phyloP scores from a whole-genome alignment of 2,113 vertebrate species.

The Pao palembangensis region DNA sequence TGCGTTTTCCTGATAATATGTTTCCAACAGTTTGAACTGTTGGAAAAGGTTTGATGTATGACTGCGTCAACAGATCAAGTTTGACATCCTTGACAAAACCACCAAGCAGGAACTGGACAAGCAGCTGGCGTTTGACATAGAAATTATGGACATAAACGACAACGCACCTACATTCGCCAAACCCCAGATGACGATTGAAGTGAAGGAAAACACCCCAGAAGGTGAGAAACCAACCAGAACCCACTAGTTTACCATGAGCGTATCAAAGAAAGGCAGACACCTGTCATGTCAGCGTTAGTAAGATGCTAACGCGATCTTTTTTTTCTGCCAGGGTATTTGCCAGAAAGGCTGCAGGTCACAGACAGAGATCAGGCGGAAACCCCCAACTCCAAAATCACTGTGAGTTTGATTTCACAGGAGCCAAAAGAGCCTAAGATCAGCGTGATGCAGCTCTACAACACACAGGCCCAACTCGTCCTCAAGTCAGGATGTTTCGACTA shows the following conservation, averaged over 20 bases:
- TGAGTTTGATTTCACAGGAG: slow-evolving; percentile 64
- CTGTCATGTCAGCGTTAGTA: too few relatives aligned
- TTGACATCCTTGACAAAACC: slow-evolving; percentile 50
- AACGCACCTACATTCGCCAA: slow-evolving; percentile 69
- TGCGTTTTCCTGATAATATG: background rate
- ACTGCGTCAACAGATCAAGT: slow-evolving; percentile 71
- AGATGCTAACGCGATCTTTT: background rate
- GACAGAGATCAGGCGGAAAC: slow-evolving; percentile 56
- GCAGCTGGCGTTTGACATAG: slow-evolving; percentile 76
- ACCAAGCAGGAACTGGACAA: slow-evolving; percentile 43
- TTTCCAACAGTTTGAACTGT: background rate
- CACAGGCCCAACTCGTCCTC: slow-evolving; percentile 45
- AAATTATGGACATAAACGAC: slow-evolving; percentile 79
- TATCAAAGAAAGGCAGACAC: background rate
- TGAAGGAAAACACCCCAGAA: slow-evolving; percentile 45
- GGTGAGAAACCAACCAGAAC: slow-evolving; percentile 36
- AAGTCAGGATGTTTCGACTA: slow-evolving; percentile 75
- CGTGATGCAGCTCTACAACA: slow-evolving; percentile 6
- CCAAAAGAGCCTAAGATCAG: slow-evolving; percentile 53
- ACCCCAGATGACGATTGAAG: too few relatives aligned
- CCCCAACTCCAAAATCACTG: slow-evolving; percentile 69
- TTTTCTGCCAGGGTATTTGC: slow-evolving; percentile 36
- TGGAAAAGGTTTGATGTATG: background rate
- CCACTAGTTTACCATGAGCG: too few relatives aligned
- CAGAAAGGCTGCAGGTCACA: background rate